phyloP scores from a whole-genome alignment of 2,888 invertebrate genomes.

The Cantharis flavilabris region DNA sequence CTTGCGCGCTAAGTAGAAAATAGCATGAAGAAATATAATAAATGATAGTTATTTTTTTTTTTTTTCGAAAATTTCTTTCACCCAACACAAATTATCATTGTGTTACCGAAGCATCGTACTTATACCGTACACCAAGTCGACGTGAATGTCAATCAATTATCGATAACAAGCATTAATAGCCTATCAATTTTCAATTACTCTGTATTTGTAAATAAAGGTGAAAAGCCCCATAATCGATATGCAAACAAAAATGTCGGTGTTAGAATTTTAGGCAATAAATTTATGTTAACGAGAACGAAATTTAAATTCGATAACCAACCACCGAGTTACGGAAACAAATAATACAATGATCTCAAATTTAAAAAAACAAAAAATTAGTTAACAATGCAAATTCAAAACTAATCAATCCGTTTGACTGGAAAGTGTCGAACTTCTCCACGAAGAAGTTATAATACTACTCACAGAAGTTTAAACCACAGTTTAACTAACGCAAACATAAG shows the following conservation, averaged over 20 bases:
- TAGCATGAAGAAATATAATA: slow-evolving; percentile 1
- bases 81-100: neutral
- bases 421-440: neutral
- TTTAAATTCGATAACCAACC: neutral
- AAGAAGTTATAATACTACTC: neutral
- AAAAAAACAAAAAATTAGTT: neutral
- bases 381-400: neutral
- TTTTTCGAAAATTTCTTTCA: neutral
- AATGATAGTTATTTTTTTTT: neutral
- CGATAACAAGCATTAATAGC: neutral
- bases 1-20: neutral
- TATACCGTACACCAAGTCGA: too few species aligned
- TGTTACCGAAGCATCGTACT: too few species aligned
- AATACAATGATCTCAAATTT: neutral
- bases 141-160: neutral
- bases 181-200: neutral
- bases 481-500: neutral
- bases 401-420: neutral
- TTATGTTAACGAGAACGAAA: neutral
- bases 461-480: neutral
- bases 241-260: neutral
- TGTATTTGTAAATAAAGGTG: neutral
- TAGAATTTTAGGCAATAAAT: neutral
- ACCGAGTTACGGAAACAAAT: neutral
- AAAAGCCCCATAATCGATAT: neutral